Percentiles rank a stretch among this genome's conserved stretches.
phyloP scores from a whole-genome alignment of 2,888 invertebrate genomes.

The Sphaerolaimus hirsutus region DNA sequence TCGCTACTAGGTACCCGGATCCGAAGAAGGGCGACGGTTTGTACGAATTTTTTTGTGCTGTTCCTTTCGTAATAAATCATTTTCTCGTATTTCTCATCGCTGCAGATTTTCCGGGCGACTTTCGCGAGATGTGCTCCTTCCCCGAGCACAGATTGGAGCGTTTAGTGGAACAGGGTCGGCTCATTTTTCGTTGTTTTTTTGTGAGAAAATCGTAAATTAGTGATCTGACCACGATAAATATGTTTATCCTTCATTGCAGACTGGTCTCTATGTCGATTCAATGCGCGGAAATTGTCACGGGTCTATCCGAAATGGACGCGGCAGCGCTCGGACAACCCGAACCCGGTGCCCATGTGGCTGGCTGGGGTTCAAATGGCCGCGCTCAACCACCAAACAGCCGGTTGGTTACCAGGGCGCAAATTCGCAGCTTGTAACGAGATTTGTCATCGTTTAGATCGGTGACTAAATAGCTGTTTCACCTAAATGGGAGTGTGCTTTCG shows the following conservation, averaged over 20 bases:
- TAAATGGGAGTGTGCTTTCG: no score
- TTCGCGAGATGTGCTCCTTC: conserved; percentile 89
- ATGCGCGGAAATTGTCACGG: conserved; percentile 52
- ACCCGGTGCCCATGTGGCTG: conserved; percentile 81
- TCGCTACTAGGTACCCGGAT: no score
- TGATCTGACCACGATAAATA: no score
- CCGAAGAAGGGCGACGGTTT: no score
- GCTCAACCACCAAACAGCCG: conserved; percentile 73
- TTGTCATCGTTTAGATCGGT: no score
- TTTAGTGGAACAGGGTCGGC: conserved; percentile 38
- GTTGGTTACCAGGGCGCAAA: conserved; percentile 17
- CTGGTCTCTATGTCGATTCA: conserved; percentile 16
- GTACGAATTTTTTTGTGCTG: not conserved
- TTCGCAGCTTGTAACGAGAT: no score
- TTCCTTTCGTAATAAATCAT: not conserved
- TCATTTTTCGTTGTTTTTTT: not conserved
- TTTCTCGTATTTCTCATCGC: not conserved
- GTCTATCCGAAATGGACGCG: conserved; percentile 72
- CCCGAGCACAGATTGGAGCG: conserved; percentile 85
- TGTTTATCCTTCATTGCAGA: no score
- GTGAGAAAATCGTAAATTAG: not conserved
- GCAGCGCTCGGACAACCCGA: conserved; percentile 87
- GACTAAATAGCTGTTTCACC: no score
- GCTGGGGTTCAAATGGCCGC: conserved; percentile 88
- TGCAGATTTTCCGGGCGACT: conserved; percentile 20